Base-by-base conservation (phyloP, 2,113 vertebrate genomes). In the Rhizomys pruinosus region DNA sequence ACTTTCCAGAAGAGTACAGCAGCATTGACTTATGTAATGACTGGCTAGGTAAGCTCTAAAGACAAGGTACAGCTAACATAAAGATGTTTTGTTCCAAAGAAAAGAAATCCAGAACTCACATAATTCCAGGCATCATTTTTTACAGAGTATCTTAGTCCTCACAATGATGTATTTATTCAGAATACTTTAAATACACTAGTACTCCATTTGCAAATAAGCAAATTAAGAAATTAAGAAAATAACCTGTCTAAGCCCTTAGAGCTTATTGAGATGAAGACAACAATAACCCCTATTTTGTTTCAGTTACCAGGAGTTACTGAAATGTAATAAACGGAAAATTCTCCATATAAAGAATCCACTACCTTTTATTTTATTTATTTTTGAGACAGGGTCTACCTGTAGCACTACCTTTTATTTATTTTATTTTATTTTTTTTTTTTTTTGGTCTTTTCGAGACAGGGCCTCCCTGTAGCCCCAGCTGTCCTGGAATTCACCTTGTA, bases 141-240 rank as follows among this genome's bases (percentile, higher is more conserved):
- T 52, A 80, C 17, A 96, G 64, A 90, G 39, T 81, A 16, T 84
- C 68, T 87, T 61, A 94, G 77, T 90, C 78, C 66, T 89, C 29
- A 94, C 19, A 82, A 94, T 42, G 76, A 77, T 85, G 47, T 57
- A 85, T 91, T 93, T 90, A 87, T 57, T 82, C 17, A 77, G 5
- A 92, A 63, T 89, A 80, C 47, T 92, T 1, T 55, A 93, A 93
- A 37, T 89, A 57, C 84, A 82, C 47, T 88, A 93, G 44, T 72
- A 88, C 23, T 87, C 61, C 34, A 91, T 27, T 87, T 87, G 42
- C 69, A 90, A 96, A 95, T 87, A 27, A 95, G 19, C 77, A 94
- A 93, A 96, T 47, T 63, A 84, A 63, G 16, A 8, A 71, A 89
- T 74, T 77, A 71, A 91, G 85, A 91, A 92, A 90, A 66, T 29